phyloP scores from a whole-genome alignment of 2,888 invertebrate species.

The Acleris sparsana region DNA sequence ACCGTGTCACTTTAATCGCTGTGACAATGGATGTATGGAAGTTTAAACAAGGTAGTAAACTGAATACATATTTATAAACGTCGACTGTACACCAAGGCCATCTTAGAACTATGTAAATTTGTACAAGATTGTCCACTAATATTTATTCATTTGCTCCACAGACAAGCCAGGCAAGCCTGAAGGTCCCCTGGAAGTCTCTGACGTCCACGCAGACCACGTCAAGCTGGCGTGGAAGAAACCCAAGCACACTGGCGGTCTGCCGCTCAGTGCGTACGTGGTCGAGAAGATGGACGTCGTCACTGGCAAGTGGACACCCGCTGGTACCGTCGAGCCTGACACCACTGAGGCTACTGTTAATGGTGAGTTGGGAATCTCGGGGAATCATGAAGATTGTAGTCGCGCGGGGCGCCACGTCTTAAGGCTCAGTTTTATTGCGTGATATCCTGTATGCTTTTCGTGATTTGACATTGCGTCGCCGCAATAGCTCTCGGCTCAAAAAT shows the following conservation, averaged over 20 bases:
- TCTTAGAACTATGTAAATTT: no score
- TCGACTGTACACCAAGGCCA: no score
- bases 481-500: no score
- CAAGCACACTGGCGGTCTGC: slow-evolving; percentile 97
- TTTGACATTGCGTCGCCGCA: no score
- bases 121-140: not conserved
- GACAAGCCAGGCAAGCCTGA: slow-evolving; percentile 95
- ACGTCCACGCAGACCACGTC: slow-evolving; percentile 96
- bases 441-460: no score
- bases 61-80: no score
- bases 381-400: no score
- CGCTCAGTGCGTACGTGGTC: slow-evolving; percentile 94
- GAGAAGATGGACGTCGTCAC: slow-evolving; percentile 97
- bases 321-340: slow-evolving; percentile 91
- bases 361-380: slow-evolving; percentile 43
- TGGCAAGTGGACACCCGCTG: slow-evolving; percentile 95
- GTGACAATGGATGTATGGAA: no score
- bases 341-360: slow-evolving; percentile 91
- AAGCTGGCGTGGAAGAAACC: slow-evolving; percentile 97
- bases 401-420: no score
- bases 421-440: no score
- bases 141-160: slow-evolving; percentile 45
- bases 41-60: no score
- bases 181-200: slow-evolving; percentile 95
- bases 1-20: no score